phyloP scores from a whole-genome alignment of 2,888 invertebrate species.

The Spodoptera littoralis region DNA sequence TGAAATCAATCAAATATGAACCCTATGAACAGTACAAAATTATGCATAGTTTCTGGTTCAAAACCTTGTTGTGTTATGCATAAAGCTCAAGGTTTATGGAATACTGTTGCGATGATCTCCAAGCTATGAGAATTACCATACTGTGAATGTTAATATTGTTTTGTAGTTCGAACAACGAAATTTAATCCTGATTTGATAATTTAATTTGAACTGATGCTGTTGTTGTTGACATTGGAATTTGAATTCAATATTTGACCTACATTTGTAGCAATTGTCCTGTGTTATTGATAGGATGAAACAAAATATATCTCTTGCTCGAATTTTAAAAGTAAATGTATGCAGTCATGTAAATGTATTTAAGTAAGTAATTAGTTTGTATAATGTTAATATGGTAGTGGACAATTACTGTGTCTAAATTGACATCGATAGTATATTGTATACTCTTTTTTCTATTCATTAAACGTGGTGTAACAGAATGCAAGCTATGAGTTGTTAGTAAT shows the following conservation, averaged over 20 bases:
- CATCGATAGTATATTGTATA: no score
- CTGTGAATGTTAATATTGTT: constrained; percentile 36
- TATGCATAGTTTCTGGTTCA: constrained; percentile 26
- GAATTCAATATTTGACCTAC: constrained; percentile 2
- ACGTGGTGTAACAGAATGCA: no score
- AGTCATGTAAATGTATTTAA: no score
- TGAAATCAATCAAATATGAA: not conserved
- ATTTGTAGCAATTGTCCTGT: not conserved
- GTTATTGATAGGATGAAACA: no score
- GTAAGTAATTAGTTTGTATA: no score
- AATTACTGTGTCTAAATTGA: no score
- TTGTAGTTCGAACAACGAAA: constrained; percentile 6
- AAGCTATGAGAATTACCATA: constrained; percentile 14
- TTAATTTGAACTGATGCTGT: constrained; percentile 2
- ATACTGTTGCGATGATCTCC: constrained; percentile 19
- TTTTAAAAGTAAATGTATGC: no score
- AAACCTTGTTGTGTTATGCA: constrained; percentile 29
- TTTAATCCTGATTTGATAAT: constrained; percentile 25
- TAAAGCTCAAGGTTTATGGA: constrained; percentile 46
- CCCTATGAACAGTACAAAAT: constrained; percentile 10
- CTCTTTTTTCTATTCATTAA: no score
- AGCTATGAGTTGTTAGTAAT: no score
- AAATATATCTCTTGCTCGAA: no score
- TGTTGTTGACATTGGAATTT: constrained; percentile 14
- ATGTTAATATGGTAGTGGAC: no score